phyloP scores from a whole-genome alignment of 1,140 invertebrate genomes.

The Drosophila kikkawai region DNA sequence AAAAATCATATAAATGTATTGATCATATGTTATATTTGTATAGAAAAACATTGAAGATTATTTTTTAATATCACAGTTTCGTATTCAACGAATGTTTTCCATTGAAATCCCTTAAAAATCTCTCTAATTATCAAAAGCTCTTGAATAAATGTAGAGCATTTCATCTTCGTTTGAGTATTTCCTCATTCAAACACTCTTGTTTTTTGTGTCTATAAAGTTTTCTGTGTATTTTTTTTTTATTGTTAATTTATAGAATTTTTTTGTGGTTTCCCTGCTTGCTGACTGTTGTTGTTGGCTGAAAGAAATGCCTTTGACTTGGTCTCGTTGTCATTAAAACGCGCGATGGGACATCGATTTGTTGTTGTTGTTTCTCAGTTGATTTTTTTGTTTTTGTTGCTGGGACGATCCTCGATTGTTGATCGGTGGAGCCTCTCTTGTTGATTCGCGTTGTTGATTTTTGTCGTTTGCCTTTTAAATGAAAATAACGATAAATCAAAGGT shows the following conservation, averaged over 20 bases:
- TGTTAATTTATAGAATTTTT: slow-evolving; percentile 82
- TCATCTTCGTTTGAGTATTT: neutral
- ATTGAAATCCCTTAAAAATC: neutral
- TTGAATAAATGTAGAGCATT: slow-evolving; percentile 5
- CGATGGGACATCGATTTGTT: slow-evolving; percentile 78
- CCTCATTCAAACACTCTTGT: slow-evolving; percentile 12
- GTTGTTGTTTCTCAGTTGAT: slow-evolving; percentile 39
- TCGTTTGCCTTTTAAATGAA: slow-evolving; percentile 82
- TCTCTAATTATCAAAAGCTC: neutral
- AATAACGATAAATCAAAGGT: slow-evolving; percentile 82
- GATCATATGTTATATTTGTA: too few species aligned
- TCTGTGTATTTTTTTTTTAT: slow-evolving; percentile 63
- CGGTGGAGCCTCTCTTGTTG: slow-evolving; percentile 9
- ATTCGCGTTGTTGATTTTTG: slow-evolving; percentile 72
- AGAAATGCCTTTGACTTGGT: slow-evolving; percentile 76
- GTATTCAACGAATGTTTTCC: too few species aligned
- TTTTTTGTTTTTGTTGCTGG: slow-evolving; percentile 41
- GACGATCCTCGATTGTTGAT: slow-evolving; percentile 33
- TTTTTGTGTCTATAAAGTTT: slow-evolving; percentile 68
- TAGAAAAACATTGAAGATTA: too few species aligned
- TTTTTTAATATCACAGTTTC: too few species aligned
- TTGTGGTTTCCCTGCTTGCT: slow-evolving; percentile 30
- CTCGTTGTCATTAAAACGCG: slow-evolving; percentile 80
- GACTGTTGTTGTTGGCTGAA: slow-evolving; percentile 29
- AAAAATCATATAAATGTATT: too few species aligned